Percentiles rank a stretch among this genome's conserved stretches.
phyloP scores from a whole-genome alignment of 2,888 invertebrate species.

The Amitus sp. region DNA sequence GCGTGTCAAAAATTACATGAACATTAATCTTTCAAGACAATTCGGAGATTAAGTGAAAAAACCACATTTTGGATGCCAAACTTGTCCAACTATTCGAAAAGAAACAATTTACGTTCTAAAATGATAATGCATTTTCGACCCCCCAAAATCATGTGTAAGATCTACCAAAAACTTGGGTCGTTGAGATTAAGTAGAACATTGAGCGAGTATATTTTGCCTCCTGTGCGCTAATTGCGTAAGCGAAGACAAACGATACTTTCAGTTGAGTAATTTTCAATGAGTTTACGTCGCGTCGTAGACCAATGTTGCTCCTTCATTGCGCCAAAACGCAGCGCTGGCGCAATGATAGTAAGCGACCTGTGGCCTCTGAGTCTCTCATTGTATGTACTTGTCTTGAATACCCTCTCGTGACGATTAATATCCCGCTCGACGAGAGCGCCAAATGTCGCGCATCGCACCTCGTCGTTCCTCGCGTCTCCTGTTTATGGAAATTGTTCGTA shows the following conservation, averaged over 20 bases:
- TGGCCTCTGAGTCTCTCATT: conserved; percentile 2
- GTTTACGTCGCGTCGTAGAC: conserved; percentile 27
- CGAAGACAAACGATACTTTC: conserved; percentile 48
- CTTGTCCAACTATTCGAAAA: too few species aligned
- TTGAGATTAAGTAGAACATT: conserved; percentile 16
- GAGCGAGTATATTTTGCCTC: conserved; percentile 19
- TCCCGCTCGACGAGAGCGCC: neutral
- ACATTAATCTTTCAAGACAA: too few species aligned
- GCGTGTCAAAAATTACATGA: too few species aligned
- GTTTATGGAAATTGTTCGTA: neutral
- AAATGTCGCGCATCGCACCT: neutral
- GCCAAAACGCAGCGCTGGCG: conserved; percentile 8
- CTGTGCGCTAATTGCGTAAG: conserved; percentile 40
- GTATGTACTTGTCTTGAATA: conserved; percentile 2
- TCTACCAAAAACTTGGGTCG: neutral
- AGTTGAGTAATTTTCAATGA: conserved; percentile 53
- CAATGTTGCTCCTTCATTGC: conserved; percentile 20
- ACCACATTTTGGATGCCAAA: too few species aligned
- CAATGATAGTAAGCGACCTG: conserved; percentile 21
- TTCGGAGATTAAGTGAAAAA: too few species aligned
- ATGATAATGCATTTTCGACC: too few species aligned
- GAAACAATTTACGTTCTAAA: too few species aligned
- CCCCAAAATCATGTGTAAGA: too few species aligned
- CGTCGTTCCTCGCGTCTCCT: neutral
- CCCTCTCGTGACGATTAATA: conserved; percentile 1